These are phyloP conservation scores for Neolamprologus kungweensis DNA, from an alignment of 2,113 vertebrate species.

Conservation along the genomic window DNA sequence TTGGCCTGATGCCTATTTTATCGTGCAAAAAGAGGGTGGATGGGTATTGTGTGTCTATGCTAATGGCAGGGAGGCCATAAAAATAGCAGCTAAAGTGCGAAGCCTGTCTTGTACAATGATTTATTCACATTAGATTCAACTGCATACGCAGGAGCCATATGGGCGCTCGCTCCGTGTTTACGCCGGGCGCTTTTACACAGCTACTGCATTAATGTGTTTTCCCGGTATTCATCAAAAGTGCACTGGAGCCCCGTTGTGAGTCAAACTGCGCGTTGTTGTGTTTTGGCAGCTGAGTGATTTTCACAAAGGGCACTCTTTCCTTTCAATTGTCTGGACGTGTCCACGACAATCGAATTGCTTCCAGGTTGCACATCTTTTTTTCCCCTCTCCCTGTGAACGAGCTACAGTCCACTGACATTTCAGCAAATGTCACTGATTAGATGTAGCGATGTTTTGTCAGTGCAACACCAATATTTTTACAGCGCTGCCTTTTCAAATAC, in stretches of 20 bases:
- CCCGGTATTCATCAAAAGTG: not conserved
- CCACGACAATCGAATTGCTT: not conserved
- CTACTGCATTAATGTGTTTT: not conserved
- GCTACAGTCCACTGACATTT: not conserved
- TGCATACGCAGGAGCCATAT: not conserved
- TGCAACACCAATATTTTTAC: not conserved
- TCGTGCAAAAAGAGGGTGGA: not conserved
- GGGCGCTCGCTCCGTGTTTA: not conserved
- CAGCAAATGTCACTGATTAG: slow-evolving; percentile 1
- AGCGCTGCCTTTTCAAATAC: not conserved
- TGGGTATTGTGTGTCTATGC: not conserved
- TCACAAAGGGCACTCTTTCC: not conserved
- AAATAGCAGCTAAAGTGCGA: slow-evolving; percentile 35
- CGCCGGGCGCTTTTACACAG: not conserved
- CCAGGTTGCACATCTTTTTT: not conserved
- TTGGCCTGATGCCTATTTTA: not conserved
- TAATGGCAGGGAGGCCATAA: not conserved
- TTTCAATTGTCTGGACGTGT: not conserved
- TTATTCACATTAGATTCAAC: slow-evolving; percentile 37
- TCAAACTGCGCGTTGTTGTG: not conserved
- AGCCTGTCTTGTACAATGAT: slow-evolving; percentile 13
- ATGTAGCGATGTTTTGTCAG: not conserved
- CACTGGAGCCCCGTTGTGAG: not conserved
- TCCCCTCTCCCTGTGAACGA: not conserved
- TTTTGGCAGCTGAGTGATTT: not conserved